These are phyloP conservation scores for Pentamera pediparva DNA, from an alignment of 53 echinoderm and acorn worm genomes.

Conservation along the genomic window DNA sequence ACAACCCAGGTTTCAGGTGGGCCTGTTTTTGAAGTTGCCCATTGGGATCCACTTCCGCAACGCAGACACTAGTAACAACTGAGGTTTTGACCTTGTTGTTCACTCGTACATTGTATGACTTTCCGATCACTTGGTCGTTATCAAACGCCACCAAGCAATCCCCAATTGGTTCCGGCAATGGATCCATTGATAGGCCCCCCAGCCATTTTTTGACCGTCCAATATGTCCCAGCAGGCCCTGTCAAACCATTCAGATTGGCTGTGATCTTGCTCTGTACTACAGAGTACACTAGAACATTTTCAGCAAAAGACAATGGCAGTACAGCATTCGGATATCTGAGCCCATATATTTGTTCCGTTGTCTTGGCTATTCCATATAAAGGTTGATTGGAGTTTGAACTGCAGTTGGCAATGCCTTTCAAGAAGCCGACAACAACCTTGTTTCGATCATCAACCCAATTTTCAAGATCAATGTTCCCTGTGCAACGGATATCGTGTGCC, in stretches of 20 bases:
- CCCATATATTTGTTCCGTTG: too few relatives aligned
- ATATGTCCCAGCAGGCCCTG: slow-evolving; percentile 1
- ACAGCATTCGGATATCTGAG: too few relatives aligned
- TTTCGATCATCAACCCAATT: not conserved
- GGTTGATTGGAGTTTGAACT: not conserved
- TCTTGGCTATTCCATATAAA: not conserved
- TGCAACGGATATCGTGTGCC: not conserved
- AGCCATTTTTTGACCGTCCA: not conserved
- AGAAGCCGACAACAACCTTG: not conserved
- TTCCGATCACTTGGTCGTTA: slow-evolving; percentile 36
- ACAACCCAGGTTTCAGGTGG: not conserved
- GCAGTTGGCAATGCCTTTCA: not conserved
- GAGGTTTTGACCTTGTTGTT: slow-evolving; percentile 1
- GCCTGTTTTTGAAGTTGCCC: not conserved
- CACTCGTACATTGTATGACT: slow-evolving; percentile 4
- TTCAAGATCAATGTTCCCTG: not conserved
- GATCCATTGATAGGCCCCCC: not conserved
- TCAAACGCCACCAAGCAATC: too few relatives aligned
- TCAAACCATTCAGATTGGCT: not conserved
- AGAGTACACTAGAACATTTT: slow-evolving; percentile 8
- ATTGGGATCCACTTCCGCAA: slow-evolving; percentile 17
- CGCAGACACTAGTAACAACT: slow-evolving; percentile 25
- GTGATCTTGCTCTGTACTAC: not conserved
- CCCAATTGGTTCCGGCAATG: not conserved
- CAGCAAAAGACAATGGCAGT: not conserved